These are phyloP conservation scores for Drosophila cognata DNA, from an alignment of 2,888 invertebrate species.

Conservation along the genomic window DNA sequence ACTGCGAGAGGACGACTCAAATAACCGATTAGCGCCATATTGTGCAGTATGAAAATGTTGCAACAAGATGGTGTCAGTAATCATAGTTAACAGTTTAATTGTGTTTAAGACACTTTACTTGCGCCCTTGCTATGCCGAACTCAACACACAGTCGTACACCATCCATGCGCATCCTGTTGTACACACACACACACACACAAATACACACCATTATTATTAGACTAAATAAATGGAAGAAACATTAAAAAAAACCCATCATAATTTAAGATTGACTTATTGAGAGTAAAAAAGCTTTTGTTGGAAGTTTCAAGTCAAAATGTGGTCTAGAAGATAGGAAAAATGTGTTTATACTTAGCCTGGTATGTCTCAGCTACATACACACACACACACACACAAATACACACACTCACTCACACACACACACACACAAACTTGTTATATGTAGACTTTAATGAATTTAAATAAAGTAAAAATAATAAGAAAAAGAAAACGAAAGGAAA, in stretches of 20 bases:
- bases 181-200: constrained; percentile 14
- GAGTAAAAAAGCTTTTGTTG: constrained; percentile 13
- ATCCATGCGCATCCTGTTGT: background rate
- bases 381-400: background rate
- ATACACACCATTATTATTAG: constrained; percentile 5
- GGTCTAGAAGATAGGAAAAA: constrained; percentile 15
- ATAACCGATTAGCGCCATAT: background rate
- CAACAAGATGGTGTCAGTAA: background rate
- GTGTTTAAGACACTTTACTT: background rate
- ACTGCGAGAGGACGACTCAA: background rate
- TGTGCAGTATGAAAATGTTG: background rate
- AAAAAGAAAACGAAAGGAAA: background rate
- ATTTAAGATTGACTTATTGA: constrained; percentile 35
- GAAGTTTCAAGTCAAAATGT: constrained; percentile 16
- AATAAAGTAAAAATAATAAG: background rate
- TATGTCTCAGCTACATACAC: constrained; percentile 12
- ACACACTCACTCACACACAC: background rate
- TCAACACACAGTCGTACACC: background rate
- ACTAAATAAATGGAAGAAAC: background rate
- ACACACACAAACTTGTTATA: constrained; percentile 33
- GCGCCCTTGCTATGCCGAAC: background rate
- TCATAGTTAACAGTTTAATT: background rate
- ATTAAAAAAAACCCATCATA: constrained; percentile 29
- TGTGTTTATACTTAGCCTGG: constrained; percentile 25
- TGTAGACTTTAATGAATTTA: background rate